phyloP scores from a whole-genome alignment of 2,113 vertebrate genomes.

The Bos javanicus region DNA sequence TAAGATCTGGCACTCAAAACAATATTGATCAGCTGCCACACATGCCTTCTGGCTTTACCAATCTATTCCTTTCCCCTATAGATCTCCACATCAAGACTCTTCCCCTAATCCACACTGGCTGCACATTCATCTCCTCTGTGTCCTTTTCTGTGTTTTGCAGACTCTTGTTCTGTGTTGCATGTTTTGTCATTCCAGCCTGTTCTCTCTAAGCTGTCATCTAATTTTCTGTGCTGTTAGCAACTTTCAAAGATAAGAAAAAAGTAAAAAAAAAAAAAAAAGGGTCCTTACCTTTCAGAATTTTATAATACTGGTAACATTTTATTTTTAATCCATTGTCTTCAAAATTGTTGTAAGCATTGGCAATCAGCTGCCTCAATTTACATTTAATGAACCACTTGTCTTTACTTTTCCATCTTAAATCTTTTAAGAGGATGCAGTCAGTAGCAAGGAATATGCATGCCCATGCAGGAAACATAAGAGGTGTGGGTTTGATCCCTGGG shows the following conservation, averaged over 20 bases:
- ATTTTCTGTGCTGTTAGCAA: not conserved
- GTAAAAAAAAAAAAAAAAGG: not conserved
- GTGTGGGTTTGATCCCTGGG: not conserved
- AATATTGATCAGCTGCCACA: not conserved
- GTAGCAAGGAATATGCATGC: not conserved
- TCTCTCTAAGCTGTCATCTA: not conserved
- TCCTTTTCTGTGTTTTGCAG: not conserved
- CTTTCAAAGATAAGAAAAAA: not conserved
- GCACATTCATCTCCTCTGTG: not conserved
- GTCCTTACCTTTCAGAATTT: not conserved
- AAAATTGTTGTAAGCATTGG: not conserved
- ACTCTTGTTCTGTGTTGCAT: not conserved
- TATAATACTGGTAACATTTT: not conserved
- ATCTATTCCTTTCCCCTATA: not conserved
- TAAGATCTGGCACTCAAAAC: not conserved
- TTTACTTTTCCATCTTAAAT: not conserved
- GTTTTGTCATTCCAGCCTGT: not conserved
- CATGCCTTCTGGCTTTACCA: not conserved
- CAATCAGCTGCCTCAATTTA: not conserved
- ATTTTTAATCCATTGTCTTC: not conserved
- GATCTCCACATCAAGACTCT: not conserved
- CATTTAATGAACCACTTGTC: constrained; percentile 24
- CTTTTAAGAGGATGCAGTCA: not conserved
- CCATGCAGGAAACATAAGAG: not conserved
- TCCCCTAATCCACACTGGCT: not conserved